Conservation (phyloP, 2,113 vertebrate species). For the Bujurquina vittata region DNA sequence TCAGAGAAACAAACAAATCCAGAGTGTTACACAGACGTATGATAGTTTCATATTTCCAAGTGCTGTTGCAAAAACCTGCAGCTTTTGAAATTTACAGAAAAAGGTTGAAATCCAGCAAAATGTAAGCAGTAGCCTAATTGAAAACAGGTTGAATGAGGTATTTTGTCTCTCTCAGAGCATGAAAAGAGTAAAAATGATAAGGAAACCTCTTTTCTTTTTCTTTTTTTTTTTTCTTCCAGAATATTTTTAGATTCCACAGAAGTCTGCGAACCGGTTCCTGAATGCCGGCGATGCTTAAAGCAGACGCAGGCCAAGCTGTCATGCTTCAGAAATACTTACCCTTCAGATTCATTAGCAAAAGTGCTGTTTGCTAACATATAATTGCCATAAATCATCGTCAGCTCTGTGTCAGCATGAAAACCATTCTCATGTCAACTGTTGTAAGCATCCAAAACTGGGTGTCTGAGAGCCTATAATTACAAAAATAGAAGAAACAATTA, state of each 20-base stretch:
- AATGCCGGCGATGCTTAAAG: not conserved
- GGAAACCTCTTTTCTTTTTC: not conserved
- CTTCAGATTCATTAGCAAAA: conserved; percentile 46
- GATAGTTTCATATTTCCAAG: not conserved
- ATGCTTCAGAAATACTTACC: conserved; percentile 20
- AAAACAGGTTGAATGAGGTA: not conserved
- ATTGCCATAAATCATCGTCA: conserved; percentile 61
- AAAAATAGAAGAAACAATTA: conserved; percentile 66
- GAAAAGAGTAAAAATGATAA: not conserved
- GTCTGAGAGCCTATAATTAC: conserved; percentile 61
- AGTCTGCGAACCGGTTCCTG: not conserved
- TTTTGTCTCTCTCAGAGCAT: not conserved
- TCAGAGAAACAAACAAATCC: not conserved
- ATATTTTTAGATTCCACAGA: not conserved
- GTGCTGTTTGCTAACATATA: conserved; percentile 39
- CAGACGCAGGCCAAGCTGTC: not conserved
- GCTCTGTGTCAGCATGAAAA: conserved; percentile 44
- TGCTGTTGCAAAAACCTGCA: not conserved
- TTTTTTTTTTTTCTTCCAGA: not conserved
- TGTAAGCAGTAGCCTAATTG: not conserved
- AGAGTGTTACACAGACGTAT: not conserved
- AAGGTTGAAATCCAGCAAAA: not conserved
- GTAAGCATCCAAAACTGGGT: conserved; percentile 34
- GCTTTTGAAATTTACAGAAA: not conserved
- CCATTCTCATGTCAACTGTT: conserved; percentile 56